Evolutionary conservation across 2,888 invertebrate genomes (phyloP), one percentile per base, ranked within the genome.

Genomic region (Drosophila helvetica): DNA sequence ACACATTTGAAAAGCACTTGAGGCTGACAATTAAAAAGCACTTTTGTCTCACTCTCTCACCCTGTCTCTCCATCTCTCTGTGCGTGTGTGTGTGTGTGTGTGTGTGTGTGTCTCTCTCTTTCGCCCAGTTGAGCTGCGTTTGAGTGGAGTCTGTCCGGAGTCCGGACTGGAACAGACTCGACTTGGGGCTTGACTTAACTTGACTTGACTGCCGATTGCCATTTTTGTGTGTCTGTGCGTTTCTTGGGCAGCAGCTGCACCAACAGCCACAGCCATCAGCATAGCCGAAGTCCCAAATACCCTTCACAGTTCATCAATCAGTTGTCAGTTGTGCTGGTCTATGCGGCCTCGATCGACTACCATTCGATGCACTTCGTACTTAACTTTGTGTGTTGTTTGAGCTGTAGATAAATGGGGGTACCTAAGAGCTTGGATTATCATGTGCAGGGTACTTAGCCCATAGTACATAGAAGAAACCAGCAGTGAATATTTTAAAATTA

Each of bases 11-110:
- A 79, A 67, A 80, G 75, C 88, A 85, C 85, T 85, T 81, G 78
- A 70, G 75, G 86, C 85, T 86, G 86, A 85, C 85, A 88, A 85
- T 85, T 85, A 85, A 85, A 85, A 83, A 85, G 81, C 86, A 88
- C 86, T 71, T 70, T 70, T 63, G 72, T 73, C 65, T 47, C 61
- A 51, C 71, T 74, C 54, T 59, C 45, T 45, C 58, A 46, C 53
- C 60, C 53, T 19, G n/a, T 25, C 25, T 51, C 66, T 70, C 48
- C 55, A 45, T 48, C 56, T 51, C 50, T 65, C 53, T 19, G 18
- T 30, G 1, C 10, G 1, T 30, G 3, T 30, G 3, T 30, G 10
- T 9, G 10, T 30, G 10, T 9, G 10, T 30, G 10, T 30, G 10
- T 30, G 30, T 30, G 33, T 33, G 33, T 15, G 33, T 15, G 38